Conservation (phyloP, 2,888 invertebrate genomes). For the Osedax fenrisi region DNA sequence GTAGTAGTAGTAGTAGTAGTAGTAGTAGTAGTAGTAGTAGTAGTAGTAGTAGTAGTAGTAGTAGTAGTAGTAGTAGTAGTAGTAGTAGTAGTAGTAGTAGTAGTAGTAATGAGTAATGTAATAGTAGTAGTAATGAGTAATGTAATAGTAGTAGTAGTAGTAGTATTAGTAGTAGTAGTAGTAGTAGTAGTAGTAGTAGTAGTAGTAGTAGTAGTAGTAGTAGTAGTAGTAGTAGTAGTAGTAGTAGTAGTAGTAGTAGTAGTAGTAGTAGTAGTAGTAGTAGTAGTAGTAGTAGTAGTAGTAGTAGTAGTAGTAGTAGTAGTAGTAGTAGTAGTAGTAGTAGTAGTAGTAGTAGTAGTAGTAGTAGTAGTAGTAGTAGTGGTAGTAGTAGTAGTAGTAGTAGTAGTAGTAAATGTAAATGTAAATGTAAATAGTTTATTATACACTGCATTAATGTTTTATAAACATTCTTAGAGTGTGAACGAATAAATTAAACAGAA, state of each 20-base stretch:
- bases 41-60: not conserved
- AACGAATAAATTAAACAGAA: too few relatives aligned
- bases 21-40: not conserved
- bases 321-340: not conserved
- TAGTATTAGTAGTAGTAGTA: too few relatives aligned
- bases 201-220: not conserved
- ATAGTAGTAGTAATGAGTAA: not conserved
- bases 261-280: not conserved
- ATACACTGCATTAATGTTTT: too few relatives aligned
- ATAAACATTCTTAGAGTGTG: too few relatives aligned
- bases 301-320: not conserved
- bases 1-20: not conserved
- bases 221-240: not conserved
- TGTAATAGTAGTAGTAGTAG: not conserved
- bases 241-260: not conserved
- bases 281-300: not conserved
- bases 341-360: not conserved
- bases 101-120: not conserved
- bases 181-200: not conserved
- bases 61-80: not conserved
- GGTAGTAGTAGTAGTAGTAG: not conserved
- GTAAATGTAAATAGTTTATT: too few relatives aligned
- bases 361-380: not conserved
- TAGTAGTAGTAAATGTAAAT: not conserved
- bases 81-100: not conserved